These are phyloP conservation scores for Chrysochloris asiatica DNA, from an alignment of 2,113 vertebrate species.

Conservation along the genomic window DNA sequence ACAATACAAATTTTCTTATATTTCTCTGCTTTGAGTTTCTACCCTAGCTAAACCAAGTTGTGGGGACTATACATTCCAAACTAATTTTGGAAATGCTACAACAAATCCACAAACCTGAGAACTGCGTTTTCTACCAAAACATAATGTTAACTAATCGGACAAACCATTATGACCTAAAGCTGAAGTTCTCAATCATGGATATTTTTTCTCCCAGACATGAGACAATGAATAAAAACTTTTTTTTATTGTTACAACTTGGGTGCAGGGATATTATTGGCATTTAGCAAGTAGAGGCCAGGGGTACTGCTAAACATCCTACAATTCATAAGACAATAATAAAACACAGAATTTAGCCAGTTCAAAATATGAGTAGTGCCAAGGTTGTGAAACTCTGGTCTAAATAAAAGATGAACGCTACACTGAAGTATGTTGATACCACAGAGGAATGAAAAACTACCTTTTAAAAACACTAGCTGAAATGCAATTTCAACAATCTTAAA, in stretches of 20 bases:
- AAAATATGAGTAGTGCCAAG: background rate
- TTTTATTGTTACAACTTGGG: background rate
- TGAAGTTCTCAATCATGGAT: background rate
- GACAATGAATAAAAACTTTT: background rate
- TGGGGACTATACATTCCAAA: no score
- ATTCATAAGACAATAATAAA: background rate
- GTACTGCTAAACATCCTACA: background rate
- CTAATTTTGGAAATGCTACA: background rate
- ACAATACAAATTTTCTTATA: background rate
- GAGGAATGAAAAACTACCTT: background rate
- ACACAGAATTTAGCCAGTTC: background rate
- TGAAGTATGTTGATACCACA: background rate
- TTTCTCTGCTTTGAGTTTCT: background rate
- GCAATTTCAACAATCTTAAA: slow-evolving; percentile 3
- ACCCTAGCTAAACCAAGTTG: no score
- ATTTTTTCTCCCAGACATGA: background rate
- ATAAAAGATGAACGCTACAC: background rate
- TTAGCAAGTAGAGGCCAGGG: background rate
- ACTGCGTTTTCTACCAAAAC: slow-evolving; percentile 1
- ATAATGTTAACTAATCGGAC: background rate
- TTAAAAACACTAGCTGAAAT: slow-evolving; percentile 8
- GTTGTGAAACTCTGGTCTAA: background rate
- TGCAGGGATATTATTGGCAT: background rate
- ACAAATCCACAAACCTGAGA: slow-evolving; percentile 12
- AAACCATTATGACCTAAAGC: background rate